Evolutionary conservation across 2,888 invertebrate species (phyloP).

Genomic region (Elmis aenea): DNA sequence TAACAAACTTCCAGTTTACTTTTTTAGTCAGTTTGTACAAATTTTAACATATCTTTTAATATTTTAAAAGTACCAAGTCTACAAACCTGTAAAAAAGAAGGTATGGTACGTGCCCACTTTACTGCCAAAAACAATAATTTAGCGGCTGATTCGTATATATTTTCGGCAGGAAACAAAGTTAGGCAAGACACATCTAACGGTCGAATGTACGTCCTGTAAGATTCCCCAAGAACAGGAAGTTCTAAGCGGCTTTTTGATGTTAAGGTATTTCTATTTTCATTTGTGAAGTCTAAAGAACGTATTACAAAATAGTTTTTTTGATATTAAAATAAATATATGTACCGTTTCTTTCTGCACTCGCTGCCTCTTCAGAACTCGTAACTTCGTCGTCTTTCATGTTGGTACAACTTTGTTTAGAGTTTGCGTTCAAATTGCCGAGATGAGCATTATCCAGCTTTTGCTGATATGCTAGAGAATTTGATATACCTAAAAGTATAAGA

Average conservation of each 20-base stretch:
- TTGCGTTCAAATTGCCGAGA: too few relatives aligned
- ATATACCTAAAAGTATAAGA: neutral
- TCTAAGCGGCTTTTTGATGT: slow-evolving; percentile 30
- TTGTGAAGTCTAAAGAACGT: slow-evolving; percentile 1
- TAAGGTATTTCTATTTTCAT: too few relatives aligned
- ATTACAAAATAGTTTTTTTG: slow-evolving; percentile 4
- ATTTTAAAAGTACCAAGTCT: neutral
- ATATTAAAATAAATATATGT: too few relatives aligned
- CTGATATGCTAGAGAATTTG: neutral
- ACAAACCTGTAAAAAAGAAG: slow-evolving; percentile 65
- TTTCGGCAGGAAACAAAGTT: slow-evolving; percentile 54
- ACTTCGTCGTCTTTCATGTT: slow-evolving; percentile 67
- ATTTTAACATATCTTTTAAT: too few relatives aligned
- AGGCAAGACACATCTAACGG: slow-evolving; percentile 44
- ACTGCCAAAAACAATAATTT: slow-evolving; percentile 72
- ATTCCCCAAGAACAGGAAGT: slow-evolving; percentile 35
- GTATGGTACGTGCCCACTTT: slow-evolving; percentile 75
- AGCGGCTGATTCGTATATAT: slow-evolving; percentile 65
- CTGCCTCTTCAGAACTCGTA: slow-evolving; percentile 67
- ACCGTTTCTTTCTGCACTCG: too few relatives aligned
- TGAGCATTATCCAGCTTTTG: neutral
- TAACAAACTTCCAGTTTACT: too few relatives aligned
- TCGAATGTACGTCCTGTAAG: slow-evolving; percentile 23
- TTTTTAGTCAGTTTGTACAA: too few relatives aligned
- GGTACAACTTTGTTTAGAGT: slow-evolving; percentile 9